phyloP scores from a whole-genome alignment of 1,140 invertebrate genomes.

The Pantala flavescens region DNA sequence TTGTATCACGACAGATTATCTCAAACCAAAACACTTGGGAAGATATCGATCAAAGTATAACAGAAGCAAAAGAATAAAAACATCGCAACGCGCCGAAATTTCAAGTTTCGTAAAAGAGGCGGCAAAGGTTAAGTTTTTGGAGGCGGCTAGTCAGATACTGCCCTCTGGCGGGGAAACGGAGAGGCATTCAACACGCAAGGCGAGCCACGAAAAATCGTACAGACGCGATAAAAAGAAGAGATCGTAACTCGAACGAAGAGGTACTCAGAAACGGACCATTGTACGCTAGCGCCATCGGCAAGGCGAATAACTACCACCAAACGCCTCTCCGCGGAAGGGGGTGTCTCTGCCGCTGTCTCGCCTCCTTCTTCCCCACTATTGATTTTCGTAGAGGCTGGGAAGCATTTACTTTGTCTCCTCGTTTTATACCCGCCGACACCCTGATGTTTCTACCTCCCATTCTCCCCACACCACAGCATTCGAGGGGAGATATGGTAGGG shows the following conservation, averaged over 20 bases:
- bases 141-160: background rate
- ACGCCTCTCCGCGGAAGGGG: background rate
- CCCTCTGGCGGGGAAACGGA: background rate
- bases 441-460: conserved; percentile 4
- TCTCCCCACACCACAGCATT: background rate
- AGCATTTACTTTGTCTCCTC: conserved; percentile 9
- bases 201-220: background rate
- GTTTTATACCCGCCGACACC: background rate
- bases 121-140: background rate
- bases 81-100: too few relatives aligned
- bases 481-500: background rate
- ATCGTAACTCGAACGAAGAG: background rate
- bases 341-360: background rate
- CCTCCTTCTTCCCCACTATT: conserved; percentile 4
- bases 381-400: conserved; percentile 7
- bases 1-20: too few relatives aligned
- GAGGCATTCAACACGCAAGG: background rate
- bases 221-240: conserved; percentile 1
- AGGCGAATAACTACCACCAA: conserved; percentile 1
- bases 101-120: background rate
- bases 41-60: too few relatives aligned
- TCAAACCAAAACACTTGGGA: too few relatives aligned
- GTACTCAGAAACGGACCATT: background rate
- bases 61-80: too few relatives aligned
- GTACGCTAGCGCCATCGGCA: background rate